Evolutionary conservation across 2,797 vertebrate species (phyloP).

Genomic region (Muraenolepis orangiensis): DNA sequence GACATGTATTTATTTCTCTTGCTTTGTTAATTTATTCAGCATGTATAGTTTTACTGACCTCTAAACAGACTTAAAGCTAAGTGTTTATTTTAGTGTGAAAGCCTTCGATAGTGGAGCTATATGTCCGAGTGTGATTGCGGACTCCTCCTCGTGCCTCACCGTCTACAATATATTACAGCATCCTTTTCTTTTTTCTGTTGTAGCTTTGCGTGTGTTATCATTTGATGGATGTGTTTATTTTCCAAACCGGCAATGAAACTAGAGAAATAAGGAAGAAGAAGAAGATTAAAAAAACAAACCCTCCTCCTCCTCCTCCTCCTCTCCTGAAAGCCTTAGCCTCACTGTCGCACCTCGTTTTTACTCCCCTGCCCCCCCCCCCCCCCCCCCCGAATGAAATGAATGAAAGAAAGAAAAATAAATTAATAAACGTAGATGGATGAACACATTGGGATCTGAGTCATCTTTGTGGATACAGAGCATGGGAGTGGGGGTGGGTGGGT

Average conservation of each 20-base stretch:
- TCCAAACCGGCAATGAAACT: slow-evolving; percentile 20
- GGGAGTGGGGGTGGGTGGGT: not conserved
- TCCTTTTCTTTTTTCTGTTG: too few species aligned
- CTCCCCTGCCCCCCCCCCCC: too few species aligned
- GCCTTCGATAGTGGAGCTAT: not conserved
- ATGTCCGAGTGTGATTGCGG: not conserved
- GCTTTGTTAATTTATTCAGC: slow-evolving; percentile 16
- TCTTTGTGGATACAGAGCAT: slow-evolving; percentile 27
- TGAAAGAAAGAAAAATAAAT: slow-evolving; percentile 56
- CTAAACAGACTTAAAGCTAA: not conserved
- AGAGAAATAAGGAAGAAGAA: slow-evolving; percentile 6
- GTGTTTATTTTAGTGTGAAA: not conserved
- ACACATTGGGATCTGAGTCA: slow-evolving; percentile 32
- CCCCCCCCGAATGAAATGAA: slow-evolving; percentile 44
- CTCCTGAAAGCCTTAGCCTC: slow-evolving; percentile 6
- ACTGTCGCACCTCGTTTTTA: slow-evolving; percentile 58
- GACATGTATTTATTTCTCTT: slow-evolving; percentile 33
- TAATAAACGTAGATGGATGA: slow-evolving; percentile 47
- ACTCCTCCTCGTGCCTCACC: not conserved
- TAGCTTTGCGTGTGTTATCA: not conserved
- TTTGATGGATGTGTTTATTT: slow-evolving; percentile 30
- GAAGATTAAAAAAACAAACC: not conserved
- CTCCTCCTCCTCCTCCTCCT: too few species aligned
- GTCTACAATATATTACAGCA: too few species aligned
- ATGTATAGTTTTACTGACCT: slow-evolving; percentile 14